These are phyloP conservation scores for Clunio marinus DNA, from an alignment of 2,888 invertebrate species.

Conservation along the genomic window DNA sequence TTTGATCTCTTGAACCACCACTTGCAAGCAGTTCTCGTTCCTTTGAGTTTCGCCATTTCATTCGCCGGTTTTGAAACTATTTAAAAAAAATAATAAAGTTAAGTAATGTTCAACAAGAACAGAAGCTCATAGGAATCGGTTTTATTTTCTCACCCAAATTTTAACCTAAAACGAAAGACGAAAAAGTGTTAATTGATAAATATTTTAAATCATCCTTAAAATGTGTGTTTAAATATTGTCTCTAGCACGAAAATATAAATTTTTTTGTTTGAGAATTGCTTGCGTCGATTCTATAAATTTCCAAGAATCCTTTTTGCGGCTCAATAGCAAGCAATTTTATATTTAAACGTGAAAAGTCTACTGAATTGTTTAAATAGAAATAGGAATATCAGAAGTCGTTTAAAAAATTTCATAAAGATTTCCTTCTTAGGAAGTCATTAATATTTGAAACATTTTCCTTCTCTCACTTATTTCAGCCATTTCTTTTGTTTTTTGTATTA, in stretches of 20 bases:
- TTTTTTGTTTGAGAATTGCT: not conserved
- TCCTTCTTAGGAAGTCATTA: not conserved
- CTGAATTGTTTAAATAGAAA: not conserved
- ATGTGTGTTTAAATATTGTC: conserved; percentile 9
- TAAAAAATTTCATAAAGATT: not conserved
- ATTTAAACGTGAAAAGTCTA: too few relatives aligned
- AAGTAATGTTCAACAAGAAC: too few relatives aligned
- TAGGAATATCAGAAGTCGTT: not conserved
- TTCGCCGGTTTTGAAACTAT: conserved; percentile 89
- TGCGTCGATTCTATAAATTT: too few relatives aligned
- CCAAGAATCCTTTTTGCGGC: too few relatives aligned
- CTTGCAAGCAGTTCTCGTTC: conserved; percentile 89
- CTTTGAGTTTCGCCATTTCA: conserved; percentile 97
- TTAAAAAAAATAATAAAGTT: too few relatives aligned
- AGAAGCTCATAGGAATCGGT: too few relatives aligned
- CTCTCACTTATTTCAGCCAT: not conserved
- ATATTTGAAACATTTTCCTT: not conserved
- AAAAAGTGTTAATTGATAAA: conserved; percentile 8
- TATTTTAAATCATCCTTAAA: not conserved
- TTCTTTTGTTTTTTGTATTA: not conserved
- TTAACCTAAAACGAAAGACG: conserved; percentile 55
- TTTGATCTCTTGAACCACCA: conserved; percentile 91
- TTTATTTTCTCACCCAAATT: conserved; percentile 54
- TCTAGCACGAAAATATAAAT: too few relatives aligned
- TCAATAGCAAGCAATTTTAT: too few relatives aligned